These are phyloP conservation scores for Formica selysi DNA, from an alignment of 1,140 invertebrate genomes.

Conservation along the genomic window DNA sequence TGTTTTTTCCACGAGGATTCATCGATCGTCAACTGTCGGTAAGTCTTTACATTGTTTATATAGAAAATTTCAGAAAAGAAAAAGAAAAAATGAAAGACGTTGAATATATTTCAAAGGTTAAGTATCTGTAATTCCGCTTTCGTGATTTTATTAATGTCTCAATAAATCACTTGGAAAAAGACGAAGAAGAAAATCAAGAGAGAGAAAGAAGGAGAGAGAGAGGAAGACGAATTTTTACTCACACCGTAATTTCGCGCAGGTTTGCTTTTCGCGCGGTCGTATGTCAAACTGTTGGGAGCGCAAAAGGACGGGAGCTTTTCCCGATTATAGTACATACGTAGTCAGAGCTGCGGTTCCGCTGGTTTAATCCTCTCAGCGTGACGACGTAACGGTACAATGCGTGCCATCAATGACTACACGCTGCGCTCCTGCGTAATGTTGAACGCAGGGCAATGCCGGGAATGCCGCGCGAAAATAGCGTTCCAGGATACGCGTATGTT, in stretches of 20 bases:
- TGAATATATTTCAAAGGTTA: neutral
- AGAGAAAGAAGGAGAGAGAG: neutral
- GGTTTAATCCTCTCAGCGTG: constrained; percentile 76
- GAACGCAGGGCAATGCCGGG: neutral
- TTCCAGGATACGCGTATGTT: neutral
- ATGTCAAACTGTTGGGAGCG: constrained; percentile 35
- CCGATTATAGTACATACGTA: constrained; percentile 49
- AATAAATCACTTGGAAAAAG: constrained; percentile 38
- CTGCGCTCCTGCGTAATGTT: constrained; percentile 45
- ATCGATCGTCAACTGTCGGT: neutral
- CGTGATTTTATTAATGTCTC: constrained; percentile 34
- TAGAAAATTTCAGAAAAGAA: neutral
- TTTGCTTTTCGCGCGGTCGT: neutral
- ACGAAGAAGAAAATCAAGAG: neutral
- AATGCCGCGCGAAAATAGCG: constrained; percentile 50
- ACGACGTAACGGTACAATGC: constrained; percentile 78
- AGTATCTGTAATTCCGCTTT: constrained; percentile 31
- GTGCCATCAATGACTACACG: constrained; percentile 71
- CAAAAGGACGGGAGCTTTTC: constrained; percentile 62
- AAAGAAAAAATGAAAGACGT: neutral
- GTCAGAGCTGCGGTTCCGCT: constrained; percentile 61
- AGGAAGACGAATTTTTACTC: constrained; percentile 30
- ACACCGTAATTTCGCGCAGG: constrained; percentile 31
- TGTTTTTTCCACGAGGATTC: neutral
- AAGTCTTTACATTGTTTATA: neutral